These are phyloP conservation scores for Heteropelma amictum DNA, from an alignment of 2,888 invertebrate genomes.

Conservation along the genomic window DNA sequence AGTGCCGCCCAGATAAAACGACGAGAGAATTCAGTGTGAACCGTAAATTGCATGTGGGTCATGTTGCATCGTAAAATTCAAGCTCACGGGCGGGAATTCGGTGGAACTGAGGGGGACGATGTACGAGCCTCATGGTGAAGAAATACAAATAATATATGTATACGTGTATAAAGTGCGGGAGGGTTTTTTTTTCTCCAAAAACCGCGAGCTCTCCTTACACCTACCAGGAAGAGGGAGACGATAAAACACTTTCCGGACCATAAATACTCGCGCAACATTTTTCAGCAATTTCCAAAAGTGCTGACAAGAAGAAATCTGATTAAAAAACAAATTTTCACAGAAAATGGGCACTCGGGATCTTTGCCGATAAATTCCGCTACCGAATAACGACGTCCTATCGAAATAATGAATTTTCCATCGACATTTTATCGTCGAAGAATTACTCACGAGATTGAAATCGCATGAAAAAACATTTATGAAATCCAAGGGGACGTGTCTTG, in stretches of 20 bases:
- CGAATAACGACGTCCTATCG: no score
- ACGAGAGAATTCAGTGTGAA: constrained; percentile 43
- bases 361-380: no score
- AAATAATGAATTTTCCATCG: no score
- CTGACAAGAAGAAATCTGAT: no score
- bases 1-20: neutral
- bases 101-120: constrained; percentile 40
- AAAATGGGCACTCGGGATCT: no score
- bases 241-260: neutral
- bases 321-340: no score
- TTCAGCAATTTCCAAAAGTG: neutral
- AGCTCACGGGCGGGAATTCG: constrained; percentile 25
- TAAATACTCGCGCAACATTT: neutral
- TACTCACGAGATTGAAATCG: neutral
- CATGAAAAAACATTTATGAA: constrained; percentile 10
- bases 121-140: neutral
- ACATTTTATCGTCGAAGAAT: neutral
- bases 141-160: neutral
- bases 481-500: constrained; percentile 10
- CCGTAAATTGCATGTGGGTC: constrained; percentile 61
- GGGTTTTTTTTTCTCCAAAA: neutral
- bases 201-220: neutral
- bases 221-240: neutral
- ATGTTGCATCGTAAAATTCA: constrained; percentile 57
- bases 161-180: neutral